Base-by-base conservation (phyloP, 2,797 vertebrate genomes). In the Aphelocoma californica region DNA sequence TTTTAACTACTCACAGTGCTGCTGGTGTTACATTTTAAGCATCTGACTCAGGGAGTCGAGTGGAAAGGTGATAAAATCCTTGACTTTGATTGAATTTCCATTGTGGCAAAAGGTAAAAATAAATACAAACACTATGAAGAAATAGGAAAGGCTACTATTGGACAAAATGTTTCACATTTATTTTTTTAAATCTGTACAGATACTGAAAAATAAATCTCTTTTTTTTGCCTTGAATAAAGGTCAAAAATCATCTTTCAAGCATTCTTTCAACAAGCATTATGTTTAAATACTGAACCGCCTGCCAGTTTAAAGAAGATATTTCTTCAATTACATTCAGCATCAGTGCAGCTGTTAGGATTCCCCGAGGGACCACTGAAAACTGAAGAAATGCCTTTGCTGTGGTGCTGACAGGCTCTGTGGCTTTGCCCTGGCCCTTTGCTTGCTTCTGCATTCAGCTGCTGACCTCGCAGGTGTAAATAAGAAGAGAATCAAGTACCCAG, bases 51-150 rank as follows among this genome's bases (percentile, higher is more conserved):
- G 77, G 53, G 77, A 62, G 58, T 83, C 50, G 4, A 84, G 60
- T 66, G 78, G 77, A 92, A 94, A 92, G 57, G 87, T 5, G 4
- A 84, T 72, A 92, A 86, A 95, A 94, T 36, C 32, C 29, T 79
- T 85, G 80, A 58, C 66, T 91, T 91, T 73, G 78, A 94, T 82
- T 83, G 89, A 90, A 81, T 88, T 96, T 92, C 77, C 60, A 31
- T 73, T 94, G 58, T 88, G 51, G 9, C 12, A 79, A 88, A 87
- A 83, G 14, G 44, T 40, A 81, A 81, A 91, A 94, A 74, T 86
- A 95, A 92, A 95, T 88, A 69, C 54, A 91, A 92, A 77, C 15
- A 73, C 28, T 12, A 23, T 18, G 36, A 93, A 75, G 47, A 86
- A 92, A 88, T 72, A 3, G 20, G 53, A 48, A 65, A 50, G 42